Evolutionary conservation across 2,797 vertebrate genomes (phyloP).

Genomic region (Clarias platycephalus): DNA sequence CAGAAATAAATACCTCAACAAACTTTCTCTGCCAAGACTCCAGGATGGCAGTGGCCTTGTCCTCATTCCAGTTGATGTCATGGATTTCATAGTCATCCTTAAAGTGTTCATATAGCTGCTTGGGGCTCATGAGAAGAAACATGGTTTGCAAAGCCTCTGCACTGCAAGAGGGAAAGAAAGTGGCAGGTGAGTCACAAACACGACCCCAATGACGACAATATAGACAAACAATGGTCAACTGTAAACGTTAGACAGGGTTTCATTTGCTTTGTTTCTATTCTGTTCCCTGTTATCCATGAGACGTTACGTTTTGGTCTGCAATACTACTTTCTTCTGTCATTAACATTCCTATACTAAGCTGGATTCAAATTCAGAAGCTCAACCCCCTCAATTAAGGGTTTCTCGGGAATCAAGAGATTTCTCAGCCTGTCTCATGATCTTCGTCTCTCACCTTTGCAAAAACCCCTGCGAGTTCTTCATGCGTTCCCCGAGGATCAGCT

Average conservation of each 20-base stretch:
- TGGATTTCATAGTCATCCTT: slow-evolving; percentile 98
- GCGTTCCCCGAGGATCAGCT: slow-evolving; percentile 90
- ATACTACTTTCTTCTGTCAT: background rate
- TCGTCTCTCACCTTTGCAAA: slow-evolving; percentile 83
- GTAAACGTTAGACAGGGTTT: background rate
- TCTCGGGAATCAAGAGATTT: slow-evolving; percentile 10
- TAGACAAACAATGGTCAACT: background rate
- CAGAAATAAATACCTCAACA: slow-evolving; percentile 81
- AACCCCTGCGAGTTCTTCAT: slow-evolving; percentile 82
- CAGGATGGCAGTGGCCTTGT: slow-evolving; percentile 90
- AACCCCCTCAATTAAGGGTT: background rate
- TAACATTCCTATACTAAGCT: background rate
- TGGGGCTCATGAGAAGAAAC: slow-evolving; percentile 97
- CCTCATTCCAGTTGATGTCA: slow-evolving; percentile 96
- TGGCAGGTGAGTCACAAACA: slow-evolving; percentile 1
- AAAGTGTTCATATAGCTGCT: slow-evolving; percentile 96
- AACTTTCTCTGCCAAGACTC: slow-evolving; percentile 97
- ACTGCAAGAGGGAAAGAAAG: slow-evolving; percentile 66
- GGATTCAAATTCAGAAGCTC: slow-evolving; percentile 13
- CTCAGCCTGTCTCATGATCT: slow-evolving; percentile 29
- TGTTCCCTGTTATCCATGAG: slow-evolving; percentile 4
- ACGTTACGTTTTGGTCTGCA: background rate
- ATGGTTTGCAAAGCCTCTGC: slow-evolving; percentile 97
- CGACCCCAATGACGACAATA: background rate
- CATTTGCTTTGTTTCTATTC: slow-evolving; percentile 35